Conservation (phyloP, 1,140 invertebrate species). For the Gonatopus flavifemur region DNA sequence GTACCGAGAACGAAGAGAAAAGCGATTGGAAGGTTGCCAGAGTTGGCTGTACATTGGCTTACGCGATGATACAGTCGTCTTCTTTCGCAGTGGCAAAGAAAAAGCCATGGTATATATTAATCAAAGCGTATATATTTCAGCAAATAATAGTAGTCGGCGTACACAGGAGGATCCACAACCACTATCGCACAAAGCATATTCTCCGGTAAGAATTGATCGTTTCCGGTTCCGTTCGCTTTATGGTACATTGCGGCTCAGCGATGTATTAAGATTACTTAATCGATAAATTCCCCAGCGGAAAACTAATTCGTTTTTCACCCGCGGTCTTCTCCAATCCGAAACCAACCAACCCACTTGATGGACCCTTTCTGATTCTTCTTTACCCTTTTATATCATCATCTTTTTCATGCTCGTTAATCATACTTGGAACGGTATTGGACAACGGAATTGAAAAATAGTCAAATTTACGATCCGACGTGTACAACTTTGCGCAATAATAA, state of each 20-base stretch:
- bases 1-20: slow-evolving; percentile 2
- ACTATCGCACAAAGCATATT: slow-evolving; percentile 61
- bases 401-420: no score
- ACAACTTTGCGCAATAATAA: no score
- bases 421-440: no score
- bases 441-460: no score
- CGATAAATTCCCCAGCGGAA: slow-evolving; percentile 53
- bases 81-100: slow-evolving; percentile 21
- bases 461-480: no score
- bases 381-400: no score
- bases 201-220: slow-evolving; percentile 58
- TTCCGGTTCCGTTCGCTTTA: slow-evolving; percentile 60
- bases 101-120: slow-evolving; percentile 54
- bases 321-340: no score
- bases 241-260: slow-evolving; percentile 60
- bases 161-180: slow-evolving; percentile 55
- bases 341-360: no score
- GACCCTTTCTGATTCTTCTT: no score
- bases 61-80: slow-evolving; percentile 19
- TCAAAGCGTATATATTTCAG: slow-evolving; percentile 63
- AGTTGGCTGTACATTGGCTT: slow-evolving; percentile 17
- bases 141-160: no score
- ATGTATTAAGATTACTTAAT: slow-evolving; percentile 63
- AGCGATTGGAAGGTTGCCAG: slow-evolving; percentile 26
- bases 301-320: slow-evolving; percentile 55